Evolutionary conservation across 2,888 invertebrate genomes (phyloP).

Genomic region (Luperina testacea): DNA sequence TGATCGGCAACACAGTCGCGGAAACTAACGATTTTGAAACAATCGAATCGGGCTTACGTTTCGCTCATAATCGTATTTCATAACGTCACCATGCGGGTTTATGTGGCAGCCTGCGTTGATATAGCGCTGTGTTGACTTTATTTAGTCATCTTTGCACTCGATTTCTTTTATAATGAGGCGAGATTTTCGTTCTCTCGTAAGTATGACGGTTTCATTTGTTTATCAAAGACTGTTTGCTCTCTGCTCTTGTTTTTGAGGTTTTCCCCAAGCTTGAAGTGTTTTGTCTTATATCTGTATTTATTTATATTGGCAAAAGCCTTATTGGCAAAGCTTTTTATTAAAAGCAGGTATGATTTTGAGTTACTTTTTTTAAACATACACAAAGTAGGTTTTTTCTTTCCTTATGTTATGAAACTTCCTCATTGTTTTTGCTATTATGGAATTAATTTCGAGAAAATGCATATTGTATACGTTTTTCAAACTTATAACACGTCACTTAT

Average conservation of each 20-base stretch:
- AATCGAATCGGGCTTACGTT: conserved; percentile 67
- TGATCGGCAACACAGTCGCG: conserved; percentile 67
- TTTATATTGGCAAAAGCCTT: neutral
- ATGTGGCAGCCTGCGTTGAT: conserved; percentile 43
- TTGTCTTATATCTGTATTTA: neutral
- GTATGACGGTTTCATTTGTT: conserved; percentile 19
- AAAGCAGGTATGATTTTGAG: too few species aligned
- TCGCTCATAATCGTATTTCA: conserved; percentile 68
- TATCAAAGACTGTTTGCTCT: neutral
- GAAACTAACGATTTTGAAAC: conserved; percentile 74
- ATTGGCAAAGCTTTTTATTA: neutral
- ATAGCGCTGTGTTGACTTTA: conserved; percentile 27
- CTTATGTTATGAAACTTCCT: neutral
- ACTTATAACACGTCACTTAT: neutral
- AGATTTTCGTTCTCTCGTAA: conserved; percentile 5
- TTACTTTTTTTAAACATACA: neutral
- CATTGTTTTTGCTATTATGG: neutral
- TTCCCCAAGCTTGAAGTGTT: neutral
- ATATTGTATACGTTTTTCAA: neutral
- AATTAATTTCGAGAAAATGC: neutral
- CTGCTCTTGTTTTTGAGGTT: neutral
- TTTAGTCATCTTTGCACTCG: conserved; percentile 51
- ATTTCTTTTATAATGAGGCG: conserved; percentile 46
- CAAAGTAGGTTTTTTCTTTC: too few species aligned
- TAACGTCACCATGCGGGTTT: conserved; percentile 58